Conservation (phyloP, 2,888 invertebrate genomes). For the Hartigia nigra region DNA sequence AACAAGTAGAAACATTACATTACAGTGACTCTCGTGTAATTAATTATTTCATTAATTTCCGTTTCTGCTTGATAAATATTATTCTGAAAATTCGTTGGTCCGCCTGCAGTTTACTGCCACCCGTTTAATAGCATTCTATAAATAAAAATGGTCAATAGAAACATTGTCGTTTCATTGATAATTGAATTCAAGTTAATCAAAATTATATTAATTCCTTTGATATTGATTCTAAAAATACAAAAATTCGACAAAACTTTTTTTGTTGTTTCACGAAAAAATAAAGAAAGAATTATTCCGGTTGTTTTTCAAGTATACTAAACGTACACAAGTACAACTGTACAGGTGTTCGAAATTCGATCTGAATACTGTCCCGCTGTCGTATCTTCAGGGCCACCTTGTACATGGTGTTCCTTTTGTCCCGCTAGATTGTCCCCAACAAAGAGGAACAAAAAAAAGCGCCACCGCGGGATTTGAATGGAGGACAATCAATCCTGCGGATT, state of each 20-base stretch:
- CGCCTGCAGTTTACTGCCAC: too few relatives aligned
- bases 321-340: background rate
- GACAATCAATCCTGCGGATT: constrained; percentile 49
- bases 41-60: background rate
- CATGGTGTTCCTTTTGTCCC: constrained; percentile 16
- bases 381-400: constrained; percentile 28
- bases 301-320: background rate
- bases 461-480: constrained; percentile 46
- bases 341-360: constrained; percentile 1
- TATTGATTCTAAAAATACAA: background rate
- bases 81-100: too few relatives aligned
- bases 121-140: too few relatives aligned
- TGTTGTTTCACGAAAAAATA: background rate
- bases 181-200: background rate
- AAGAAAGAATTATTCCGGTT: background rate
- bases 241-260: background rate
- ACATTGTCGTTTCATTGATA: background rate
- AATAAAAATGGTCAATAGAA: background rate
- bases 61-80: too few relatives aligned
- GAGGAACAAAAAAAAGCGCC: constrained; percentile 29
- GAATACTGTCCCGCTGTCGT: background rate
- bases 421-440: constrained; percentile 34
- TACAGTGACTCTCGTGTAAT: background rate
- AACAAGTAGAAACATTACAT: background rate
- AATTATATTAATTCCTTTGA: background rate